phyloP scores from a whole-genome alignment of 2,888 invertebrate species.

The Hemicrepidius hirtus region DNA sequence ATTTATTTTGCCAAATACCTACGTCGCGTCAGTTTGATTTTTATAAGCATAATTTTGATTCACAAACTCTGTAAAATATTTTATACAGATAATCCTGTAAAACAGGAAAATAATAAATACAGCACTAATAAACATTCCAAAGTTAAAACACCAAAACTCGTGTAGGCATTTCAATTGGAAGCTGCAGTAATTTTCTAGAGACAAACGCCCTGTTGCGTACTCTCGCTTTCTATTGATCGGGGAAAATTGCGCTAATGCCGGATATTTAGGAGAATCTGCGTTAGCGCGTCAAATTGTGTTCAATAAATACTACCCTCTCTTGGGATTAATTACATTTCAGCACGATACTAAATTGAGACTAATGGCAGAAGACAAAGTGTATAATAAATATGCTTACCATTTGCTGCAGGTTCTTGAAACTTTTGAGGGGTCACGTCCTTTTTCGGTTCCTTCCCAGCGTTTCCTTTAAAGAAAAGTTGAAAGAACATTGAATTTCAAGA shows the following conservation, averaged over 20 bases:
- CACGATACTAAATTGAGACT: not conserved
- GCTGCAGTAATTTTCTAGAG: constrained; percentile 8
- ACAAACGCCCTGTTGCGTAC: constrained; percentile 57
- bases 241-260: constrained; percentile 36
- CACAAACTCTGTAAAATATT: too few relatives aligned
- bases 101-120: too few relatives aligned
- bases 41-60: too few relatives aligned
- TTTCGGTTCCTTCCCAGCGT: constrained; percentile 79
- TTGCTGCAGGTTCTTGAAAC: constrained; percentile 74
- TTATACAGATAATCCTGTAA: too few relatives aligned
- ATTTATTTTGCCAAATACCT: too few relatives aligned
- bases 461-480: constrained; percentile 77
- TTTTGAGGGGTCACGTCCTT: constrained; percentile 83
- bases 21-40: too few relatives aligned
- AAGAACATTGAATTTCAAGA: too few relatives aligned
- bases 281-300: constrained; percentile 4
- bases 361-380: not conserved
- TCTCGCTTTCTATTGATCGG: constrained; percentile 61
- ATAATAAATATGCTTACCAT: constrained; percentile 71
- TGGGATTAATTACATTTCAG: constrained; percentile 15
- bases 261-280: constrained; percentile 25
- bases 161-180: not conserved
- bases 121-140: too few relatives aligned
- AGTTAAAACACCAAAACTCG: not conserved
- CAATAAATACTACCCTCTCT: not conserved